Conservation (phyloP, 2,113 vertebrate species). For the Aphyosemion australe region DNA sequence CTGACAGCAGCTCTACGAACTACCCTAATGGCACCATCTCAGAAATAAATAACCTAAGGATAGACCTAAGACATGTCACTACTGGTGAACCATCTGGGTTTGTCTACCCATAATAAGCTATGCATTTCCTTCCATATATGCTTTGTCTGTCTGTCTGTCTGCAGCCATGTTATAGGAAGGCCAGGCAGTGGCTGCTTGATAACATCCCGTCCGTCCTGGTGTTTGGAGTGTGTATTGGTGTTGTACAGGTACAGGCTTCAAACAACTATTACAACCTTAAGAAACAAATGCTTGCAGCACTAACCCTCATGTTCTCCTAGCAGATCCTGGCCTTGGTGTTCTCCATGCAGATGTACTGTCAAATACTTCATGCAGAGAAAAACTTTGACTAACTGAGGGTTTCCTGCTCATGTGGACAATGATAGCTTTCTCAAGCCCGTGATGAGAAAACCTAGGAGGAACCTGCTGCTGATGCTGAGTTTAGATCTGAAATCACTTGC, state of each 20-base stretch:
- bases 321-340: conserved; percentile 84
- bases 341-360: conserved; percentile 87
- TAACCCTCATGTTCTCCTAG: not conserved
- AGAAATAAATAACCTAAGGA: too few relatives aligned
- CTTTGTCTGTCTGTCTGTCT: conserved; percentile 9
- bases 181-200: conserved; percentile 78
- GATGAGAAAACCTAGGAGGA: not conserved
- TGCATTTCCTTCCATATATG: not conserved
- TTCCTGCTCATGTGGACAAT: not conserved
- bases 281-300: not conserved
- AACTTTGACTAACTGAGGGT: conserved; percentile 74
- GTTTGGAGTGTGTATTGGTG: conserved; percentile 83
- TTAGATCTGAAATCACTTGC: too few relatives aligned
- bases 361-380: conserved; percentile 81
- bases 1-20: too few relatives aligned
- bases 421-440: not conserved
- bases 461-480: not conserved
- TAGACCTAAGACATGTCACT: too few relatives aligned
- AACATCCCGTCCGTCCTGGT: conserved; percentile 84
- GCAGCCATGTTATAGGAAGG: conserved; percentile 85
- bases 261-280: too few relatives aligned
- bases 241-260: conserved; percentile 79
- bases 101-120: not conserved
- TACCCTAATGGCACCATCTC: too few relatives aligned
- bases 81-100: too few relatives aligned